Evolutionary conservation across 1,140 invertebrate genomes (phyloP).

Genomic region (Drosophila sulfurigaster): DNA sequence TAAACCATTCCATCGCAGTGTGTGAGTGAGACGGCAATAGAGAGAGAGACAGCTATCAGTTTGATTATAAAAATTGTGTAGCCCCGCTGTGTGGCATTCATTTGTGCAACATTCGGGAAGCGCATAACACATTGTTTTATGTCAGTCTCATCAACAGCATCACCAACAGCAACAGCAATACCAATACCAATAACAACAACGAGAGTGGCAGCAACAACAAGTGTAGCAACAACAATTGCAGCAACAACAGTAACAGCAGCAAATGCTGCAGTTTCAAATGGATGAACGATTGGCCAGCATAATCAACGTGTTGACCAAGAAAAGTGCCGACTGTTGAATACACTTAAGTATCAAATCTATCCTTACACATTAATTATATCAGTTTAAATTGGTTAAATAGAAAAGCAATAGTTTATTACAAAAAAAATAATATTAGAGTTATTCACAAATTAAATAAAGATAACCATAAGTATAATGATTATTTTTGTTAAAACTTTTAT

Average conservation of each 20-base stretch:
- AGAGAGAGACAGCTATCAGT: constrained; percentile 48
- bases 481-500: no score
- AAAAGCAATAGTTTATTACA: no score
- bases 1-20: constrained; percentile 5
- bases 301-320: neutral
- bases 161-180: constrained; percentile 44
- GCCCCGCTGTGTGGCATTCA: constrained; percentile 45
- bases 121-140: constrained; percentile 75
- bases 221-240: constrained; percentile 23
- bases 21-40: neutral
- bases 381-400: no score
- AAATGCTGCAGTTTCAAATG: constrained; percentile 15
- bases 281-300: constrained; percentile 11
- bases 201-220: constrained; percentile 26
- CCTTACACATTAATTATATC: no score
- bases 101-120: constrained; percentile 64
- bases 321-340: neutral
- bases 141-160: constrained; percentile 71
- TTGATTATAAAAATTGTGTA: constrained; percentile 58
- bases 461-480: no score
- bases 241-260: constrained; percentile 35
- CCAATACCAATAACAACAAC: constrained; percentile 47
- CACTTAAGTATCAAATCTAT: no score
- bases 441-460: no score
- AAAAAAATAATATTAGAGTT: no score